These are phyloP conservation scores for Malurus elegans DNA, from an alignment of 2,113 vertebrate species.

Conservation along the genomic window DNA sequence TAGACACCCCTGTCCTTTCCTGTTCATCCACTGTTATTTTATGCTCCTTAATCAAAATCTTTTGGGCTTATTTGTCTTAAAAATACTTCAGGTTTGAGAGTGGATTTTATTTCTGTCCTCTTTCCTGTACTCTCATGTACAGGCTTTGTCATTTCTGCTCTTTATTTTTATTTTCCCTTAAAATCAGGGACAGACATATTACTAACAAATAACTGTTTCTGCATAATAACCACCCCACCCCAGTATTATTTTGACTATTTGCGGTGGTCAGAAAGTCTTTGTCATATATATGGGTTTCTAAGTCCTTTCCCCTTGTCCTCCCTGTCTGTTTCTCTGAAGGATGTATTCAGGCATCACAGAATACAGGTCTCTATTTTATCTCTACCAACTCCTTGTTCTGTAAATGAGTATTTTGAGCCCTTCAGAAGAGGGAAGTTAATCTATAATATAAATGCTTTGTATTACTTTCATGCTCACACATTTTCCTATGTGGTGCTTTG, in stretches of 20 bases:
- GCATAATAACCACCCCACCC: background rate
- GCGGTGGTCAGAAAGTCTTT: background rate
- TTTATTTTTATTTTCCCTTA: background rate
- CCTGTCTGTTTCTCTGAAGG: background rate
- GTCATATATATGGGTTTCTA: background rate
- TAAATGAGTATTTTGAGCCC: background rate
- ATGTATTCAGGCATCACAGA: background rate
- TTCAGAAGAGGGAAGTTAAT: background rate
- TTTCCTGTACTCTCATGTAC: background rate
- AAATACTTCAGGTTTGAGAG: background rate
- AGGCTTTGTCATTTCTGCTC: background rate
- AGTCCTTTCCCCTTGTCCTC: background rate
- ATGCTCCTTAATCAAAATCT: background rate
- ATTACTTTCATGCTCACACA: background rate
- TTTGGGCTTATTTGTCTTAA: background rate
- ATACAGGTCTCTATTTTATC: background rate
- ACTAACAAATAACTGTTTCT: background rate
- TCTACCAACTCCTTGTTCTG: background rate
- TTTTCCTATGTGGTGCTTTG: background rate
- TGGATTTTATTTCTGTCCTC: background rate
- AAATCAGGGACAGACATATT: background rate
- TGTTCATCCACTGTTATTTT: background rate
- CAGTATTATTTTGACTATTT: background rate
- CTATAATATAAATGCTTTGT: background rate
- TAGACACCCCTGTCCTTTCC: background rate